A percentile compares a stretch with the other conserved stretches of the same genome.
These are phyloP conservation scores for Chloroceryle aenea DNA, from an alignment of 2,113 vertebrate genomes.

Conservation along the genomic window DNA sequence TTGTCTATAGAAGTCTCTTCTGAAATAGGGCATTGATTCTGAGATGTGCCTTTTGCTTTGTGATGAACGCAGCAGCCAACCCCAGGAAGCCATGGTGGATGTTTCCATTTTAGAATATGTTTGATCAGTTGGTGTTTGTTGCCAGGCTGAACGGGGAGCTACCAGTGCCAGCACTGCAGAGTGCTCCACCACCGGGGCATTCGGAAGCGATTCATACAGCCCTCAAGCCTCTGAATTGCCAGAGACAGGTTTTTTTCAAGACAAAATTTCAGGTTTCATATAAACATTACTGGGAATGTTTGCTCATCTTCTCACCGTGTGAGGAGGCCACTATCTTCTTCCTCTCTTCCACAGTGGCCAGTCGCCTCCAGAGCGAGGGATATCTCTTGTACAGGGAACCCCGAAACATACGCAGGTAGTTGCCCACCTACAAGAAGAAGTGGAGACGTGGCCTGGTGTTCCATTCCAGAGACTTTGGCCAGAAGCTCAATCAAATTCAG, in stretches of 20 bases:
- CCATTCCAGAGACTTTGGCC: neutral
- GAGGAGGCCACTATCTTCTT: constrained; percentile 99
- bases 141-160: neutral
- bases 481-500: neutral
- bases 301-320: constrained; percentile 83
- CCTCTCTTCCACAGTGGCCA: constrained; percentile 96
- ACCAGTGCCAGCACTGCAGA: neutral
- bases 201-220: neutral
- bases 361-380: constrained; percentile 93
- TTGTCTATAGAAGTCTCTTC: neutral
- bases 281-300: neutral
- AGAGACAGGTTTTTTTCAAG: neutral
- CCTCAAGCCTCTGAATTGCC: neutral
- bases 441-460: neutral
- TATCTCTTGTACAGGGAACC: constrained; percentile 98
- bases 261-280: neutral
- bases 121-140: neutral
- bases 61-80: neutral
- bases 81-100: neutral
- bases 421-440: constrained; percentile 87
- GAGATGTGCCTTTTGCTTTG: neutral
- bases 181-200: neutral
- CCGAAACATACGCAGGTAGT: constrained; percentile 98
- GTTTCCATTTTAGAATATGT: neutral
- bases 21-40: neutral